Evolutionary conservation across 2,797 vertebrate genomes (phyloP), one percentile per base, ranked within the genome.

Genomic region (Lepilemur ruficaudatus): DNA sequence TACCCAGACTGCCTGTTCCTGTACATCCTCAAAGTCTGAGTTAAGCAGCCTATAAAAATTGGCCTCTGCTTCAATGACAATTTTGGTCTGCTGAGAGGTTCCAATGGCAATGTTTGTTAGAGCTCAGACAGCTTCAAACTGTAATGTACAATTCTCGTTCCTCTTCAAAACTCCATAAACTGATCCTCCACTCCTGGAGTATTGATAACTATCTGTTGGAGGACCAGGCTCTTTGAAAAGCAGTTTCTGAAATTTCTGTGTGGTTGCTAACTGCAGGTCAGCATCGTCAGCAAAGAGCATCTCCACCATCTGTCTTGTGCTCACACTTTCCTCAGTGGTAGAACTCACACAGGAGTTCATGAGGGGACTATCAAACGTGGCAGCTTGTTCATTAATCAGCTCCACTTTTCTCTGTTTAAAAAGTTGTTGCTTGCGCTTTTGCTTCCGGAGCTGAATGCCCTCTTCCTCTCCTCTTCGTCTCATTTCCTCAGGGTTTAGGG

Each of bases 221-320:
- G 99, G 99, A 98, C 99, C 99, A 11, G 99, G 99, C 98, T 99
- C 99, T 99, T 99, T 99, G 96, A 99, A 99, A 95, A 99, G 99
- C 46, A 99, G 98, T 98, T 99, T 99, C 97, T 99, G 99, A 98
- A 99, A 99, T 98, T 99, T 99, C 97, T 99, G 99, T 96, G 99
- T 99, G 95, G 99, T 99, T 97, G 99, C 98, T 79, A 99, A 99
- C 97, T 99, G 99, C 48, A 99, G 99, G 93, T 99, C 99, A 87
- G 99, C 99, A 98, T 99, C 99, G 75, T 99, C 99, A 86, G 99
- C 99, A 97, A 99, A 99, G 86, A 99, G 99, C 99, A 99, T 99
- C 98, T 99, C 99, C 22, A 99, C 99, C 99, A 99, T 99, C 93
- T 99, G 99, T 98, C 99, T 99, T 87, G 99, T 99, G 96, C 99